Conservation (phyloP, 2,113 vertebrate species). For the Siphamia tubifer region DNA sequence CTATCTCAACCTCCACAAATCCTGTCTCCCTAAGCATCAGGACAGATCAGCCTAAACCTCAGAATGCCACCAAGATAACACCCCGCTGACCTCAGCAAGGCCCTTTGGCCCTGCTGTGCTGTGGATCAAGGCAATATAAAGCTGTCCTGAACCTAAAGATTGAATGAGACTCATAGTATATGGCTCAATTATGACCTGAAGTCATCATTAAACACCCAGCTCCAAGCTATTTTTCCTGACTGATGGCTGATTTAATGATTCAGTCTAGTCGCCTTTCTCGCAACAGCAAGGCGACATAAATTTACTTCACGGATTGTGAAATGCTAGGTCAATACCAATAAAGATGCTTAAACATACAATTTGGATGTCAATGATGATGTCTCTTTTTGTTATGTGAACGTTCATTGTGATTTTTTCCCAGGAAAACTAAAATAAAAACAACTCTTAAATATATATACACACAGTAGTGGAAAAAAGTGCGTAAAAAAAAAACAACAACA, state of each 20-base stretch:
- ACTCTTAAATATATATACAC: too few species aligned
- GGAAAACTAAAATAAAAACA: too few species aligned
- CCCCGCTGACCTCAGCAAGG: conserved; percentile 6
- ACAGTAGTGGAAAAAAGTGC: too few species aligned
- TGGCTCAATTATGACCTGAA: conserved; percentile 30
- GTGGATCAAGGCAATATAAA: conserved; percentile 40
- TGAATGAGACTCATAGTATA: conserved; percentile 11
- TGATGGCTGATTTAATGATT: conserved; percentile 15
- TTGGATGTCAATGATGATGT: neutral
- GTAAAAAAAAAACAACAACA: too few species aligned
- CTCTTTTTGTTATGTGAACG: too few species aligned
- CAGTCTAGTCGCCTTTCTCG: neutral
- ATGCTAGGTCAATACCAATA: neutral
- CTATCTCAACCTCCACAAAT: conserved; percentile 25
- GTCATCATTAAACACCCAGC: neutral
- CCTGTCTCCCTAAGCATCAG: neutral
- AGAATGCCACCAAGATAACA: neutral
- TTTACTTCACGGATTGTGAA: neutral
- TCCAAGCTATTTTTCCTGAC: neutral
- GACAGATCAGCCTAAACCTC: conserved; percentile 2
- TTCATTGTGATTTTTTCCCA: too few species aligned
- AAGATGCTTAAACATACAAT: neutral
- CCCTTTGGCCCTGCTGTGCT: neutral
- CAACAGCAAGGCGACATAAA: neutral
- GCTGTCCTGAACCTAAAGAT: conserved; percentile 8